Base-by-base conservation (phyloP, 1,140 invertebrate genomes). In the Oppia nitens region DNA sequence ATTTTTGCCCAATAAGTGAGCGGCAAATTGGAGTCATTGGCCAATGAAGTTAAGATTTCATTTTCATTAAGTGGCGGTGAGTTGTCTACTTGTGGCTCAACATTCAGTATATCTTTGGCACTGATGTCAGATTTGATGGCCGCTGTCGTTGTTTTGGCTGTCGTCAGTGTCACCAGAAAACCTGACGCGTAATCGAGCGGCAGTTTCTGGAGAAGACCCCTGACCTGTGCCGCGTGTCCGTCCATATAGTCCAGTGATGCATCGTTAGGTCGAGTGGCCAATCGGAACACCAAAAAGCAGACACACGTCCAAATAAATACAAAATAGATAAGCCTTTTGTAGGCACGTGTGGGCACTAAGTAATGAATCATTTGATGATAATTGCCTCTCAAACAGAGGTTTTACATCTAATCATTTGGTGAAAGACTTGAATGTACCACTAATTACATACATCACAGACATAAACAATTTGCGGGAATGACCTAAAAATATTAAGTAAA, bases 51-150 rank as follows among this genome's bases (percentile, higher is more conserved):
- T 25, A 88, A 78, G 28, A 89, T 71, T 66, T 83, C 78, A 14
- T 84, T 81, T 65, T 90, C 87, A n/a, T 77, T 77, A 17, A 80
- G 76, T 25, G 77, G 76, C 0, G 79, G 78, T 29, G 78, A 76
- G 53, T 78, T 78, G 72, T 84, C 83, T 12, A 84, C 71, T 40
- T 79, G 73, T 2, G 81, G 81, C 61, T 77, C 72, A 21, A 73
- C 64, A 27, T 71, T 67, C 3, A 68, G 58, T 28, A 63, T 64
- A 26, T 68, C 64, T 49, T 67, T 58, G n/a, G 64, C 60, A 12
- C 45, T 21, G 12, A 40, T 27, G 45, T 59, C 29, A 48, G 48
- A 28, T 25, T 60, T 48, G 6, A 27, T 45, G 26, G 60, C 63
- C 26, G 62, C 55, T 47, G 64, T 25, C 56, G 62, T 47, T 57